A percentile compares a stretch with the other conserved stretches of the same genome.
Evolutionary conservation across 1,140 invertebrate species (phyloP).

Genomic region (Papilio dardanus): DNA sequence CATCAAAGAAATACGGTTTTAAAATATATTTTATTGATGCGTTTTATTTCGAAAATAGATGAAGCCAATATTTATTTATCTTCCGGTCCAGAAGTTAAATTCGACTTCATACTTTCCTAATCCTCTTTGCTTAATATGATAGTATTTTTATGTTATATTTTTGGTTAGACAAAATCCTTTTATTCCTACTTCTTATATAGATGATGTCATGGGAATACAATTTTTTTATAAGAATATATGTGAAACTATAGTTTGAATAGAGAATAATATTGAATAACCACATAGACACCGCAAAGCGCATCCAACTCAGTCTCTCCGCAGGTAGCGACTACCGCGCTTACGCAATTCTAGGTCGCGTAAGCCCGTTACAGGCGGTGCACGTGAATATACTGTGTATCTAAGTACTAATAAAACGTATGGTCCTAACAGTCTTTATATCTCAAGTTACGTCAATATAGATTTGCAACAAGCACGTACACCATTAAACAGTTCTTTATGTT

Average conservation of each 20-base stretch:
- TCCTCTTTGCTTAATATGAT: no score
- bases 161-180: no score
- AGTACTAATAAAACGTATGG: constrained; percentile 44
- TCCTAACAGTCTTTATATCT: constrained; percentile 63
- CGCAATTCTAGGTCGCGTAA: constrained; percentile 65
- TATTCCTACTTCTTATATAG: no score
- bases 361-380: constrained; percentile 47
- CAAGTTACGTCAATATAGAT: neutral
- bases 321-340: constrained; percentile 63
- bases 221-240: no score
- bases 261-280: neutral
- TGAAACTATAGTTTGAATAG: no score
- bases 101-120: neutral
- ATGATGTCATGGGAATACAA: no score
- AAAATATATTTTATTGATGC: constrained; percentile 2
- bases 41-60: neutral
- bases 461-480: neutral
- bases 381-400: constrained; percentile 45
- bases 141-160: no score
- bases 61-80: neutral
- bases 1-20: constrained; percentile 16
- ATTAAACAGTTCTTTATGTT: neutral
- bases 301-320: constrained; percentile 19
- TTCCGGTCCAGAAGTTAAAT: neutral
- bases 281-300: neutral